Base-by-base conservation (phyloP, 2,797 vertebrate species). In the Caiman crocodilus region DNA sequence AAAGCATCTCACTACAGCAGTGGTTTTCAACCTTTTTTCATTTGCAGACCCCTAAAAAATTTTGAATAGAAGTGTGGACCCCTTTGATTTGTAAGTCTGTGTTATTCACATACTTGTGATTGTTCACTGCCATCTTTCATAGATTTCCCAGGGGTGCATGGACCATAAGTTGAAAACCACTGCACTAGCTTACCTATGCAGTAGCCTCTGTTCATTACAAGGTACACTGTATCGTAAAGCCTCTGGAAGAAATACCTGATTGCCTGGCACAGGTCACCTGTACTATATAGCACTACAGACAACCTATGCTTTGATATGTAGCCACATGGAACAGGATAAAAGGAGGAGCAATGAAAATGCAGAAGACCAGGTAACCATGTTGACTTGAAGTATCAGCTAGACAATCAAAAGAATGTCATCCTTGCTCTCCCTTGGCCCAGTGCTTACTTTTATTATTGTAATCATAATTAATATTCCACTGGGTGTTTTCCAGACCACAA, bases 191-290 rank as follows among this genome's bases (percentile, higher is more conserved):
- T 17, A 78, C 8, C 63, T 35, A 78, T 18, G 4, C 10, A 0
- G 0, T 50, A 73, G 79, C 42, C 57, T 25, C n/a, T 0, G 64
- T 18, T 26, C 55, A 69, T 69, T 35, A 83, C 16, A 82, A 90
- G 90, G 82, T 14, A 4, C 71, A 73, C 23, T 11, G 1, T 69
- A 69, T 32, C 65, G 12, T 16, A 63, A 76, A 20, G 67, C 20
- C 42, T 83, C n/a, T 35, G 28, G 57, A 78, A 20, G 3, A 21
- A 4, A 25, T 56, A 89, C 21, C 35, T 30, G n/a, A 75, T 57
- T 30, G 26, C 16, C n/a, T 26, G 21, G 35, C 12, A 42, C 7
- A 4, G 26, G 4, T 21, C 28, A 2, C 5, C 3, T 0, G 2
- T 15, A 26, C 75, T 56, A 69, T 16, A 77, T 12, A 28, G 5